phyloP scores from a whole-genome alignment of 1,140 invertebrate genomes.

The Aphis gossypii region DNA sequence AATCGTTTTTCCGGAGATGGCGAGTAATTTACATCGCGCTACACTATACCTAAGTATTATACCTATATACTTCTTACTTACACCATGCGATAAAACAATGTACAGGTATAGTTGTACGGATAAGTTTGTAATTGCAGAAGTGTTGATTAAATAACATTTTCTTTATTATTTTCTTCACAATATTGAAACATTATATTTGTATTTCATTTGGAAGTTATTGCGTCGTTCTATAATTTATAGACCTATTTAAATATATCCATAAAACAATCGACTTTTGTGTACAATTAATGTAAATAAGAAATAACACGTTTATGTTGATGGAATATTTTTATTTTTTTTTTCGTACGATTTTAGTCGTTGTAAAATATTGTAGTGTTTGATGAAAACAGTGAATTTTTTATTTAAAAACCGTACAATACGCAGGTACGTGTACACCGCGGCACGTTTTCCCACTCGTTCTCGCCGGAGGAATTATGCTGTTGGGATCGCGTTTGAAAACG shows the following conservation, averaged over 20 bases:
- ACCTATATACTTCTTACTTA: neutral
- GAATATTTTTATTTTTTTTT: neutral
- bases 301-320: neutral
- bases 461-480: neutral
- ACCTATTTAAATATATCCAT: no score
- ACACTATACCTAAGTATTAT: neutral
- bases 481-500: neutral
- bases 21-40: neutral
- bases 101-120: neutral
- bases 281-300: neutral
- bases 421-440: no score
- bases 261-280: neutral
- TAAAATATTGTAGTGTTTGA: neutral
- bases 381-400: neutral
- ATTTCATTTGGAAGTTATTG: no score
- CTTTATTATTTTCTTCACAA: no score
- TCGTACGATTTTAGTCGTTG: neutral
- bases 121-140: neutral
- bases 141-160: neutral
- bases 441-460: slow-evolving; percentile 17
- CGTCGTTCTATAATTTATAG: no score
- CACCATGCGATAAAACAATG: neutral
- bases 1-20: neutral
- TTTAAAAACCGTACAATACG: neutral
- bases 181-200: no score